Percentiles rank a stretch among this genome's conserved stretches.
Evolutionary conservation across 2,113 vertebrate species (phyloP).

Genomic region (Aphyosemion australe): DNA sequence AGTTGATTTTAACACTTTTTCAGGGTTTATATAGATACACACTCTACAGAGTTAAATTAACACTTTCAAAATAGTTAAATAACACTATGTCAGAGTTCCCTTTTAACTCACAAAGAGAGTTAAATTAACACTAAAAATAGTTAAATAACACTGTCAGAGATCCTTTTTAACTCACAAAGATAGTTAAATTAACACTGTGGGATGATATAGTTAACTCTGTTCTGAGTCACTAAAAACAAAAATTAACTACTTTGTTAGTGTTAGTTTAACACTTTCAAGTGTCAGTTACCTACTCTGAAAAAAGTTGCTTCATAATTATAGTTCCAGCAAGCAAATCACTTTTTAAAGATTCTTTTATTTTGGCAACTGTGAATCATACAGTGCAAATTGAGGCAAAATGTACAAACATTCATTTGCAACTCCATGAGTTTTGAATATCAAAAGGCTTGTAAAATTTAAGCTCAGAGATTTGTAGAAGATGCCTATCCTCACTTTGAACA

Average conservation of each 20-base stretch:
- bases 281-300: neutral
- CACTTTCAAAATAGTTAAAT: no score
- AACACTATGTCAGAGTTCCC: no score
- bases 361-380: neutral
- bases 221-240: neutral
- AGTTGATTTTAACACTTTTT: no score
- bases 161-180: no score
- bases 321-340: neutral
- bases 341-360: neutral
- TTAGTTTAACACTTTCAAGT: neutral
- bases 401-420: neutral
- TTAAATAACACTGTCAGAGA: no score
- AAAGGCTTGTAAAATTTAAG: slow-evolving; percentile 8
- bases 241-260: neutral
- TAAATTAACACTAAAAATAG: no score
- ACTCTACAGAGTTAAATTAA: no score
- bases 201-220: neutral
- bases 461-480: neutral
- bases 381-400: neutral
- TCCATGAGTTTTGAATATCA: slow-evolving; percentile 1
- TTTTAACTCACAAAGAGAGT: no score
- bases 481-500: slow-evolving; percentile 4
- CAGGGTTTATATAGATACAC: no score
- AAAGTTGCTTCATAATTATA: neutral
- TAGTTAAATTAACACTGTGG: neutral